These are phyloP conservation scores for Danionella dracula DNA, from an alignment of 2,797 vertebrate species.

Conservation along the genomic window DNA sequence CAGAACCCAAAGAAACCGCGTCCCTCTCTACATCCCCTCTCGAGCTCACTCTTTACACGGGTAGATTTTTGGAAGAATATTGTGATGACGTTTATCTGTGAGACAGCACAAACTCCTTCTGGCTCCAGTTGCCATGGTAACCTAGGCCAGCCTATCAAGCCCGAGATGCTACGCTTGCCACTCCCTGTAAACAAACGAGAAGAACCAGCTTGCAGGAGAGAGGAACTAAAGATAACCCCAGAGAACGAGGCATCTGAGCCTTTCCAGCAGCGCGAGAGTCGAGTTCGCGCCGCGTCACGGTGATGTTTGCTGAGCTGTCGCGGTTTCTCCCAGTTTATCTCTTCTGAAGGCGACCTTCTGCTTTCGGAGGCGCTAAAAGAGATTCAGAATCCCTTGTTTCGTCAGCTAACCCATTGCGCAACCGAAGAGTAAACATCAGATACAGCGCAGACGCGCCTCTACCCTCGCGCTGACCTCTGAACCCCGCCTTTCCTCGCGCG, in stretches of 20 bases:
- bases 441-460: not conserved
- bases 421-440: slow-evolving; percentile 2
- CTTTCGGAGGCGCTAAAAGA: no score
- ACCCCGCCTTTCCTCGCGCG: not conserved
- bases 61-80: not conserved
- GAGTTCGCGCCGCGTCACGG: not conserved
- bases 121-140: slow-evolving; percentile 47
- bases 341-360: no score
- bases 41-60: no score
- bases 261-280: not conserved
- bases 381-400: not conserved
- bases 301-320: not conserved
- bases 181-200: slow-evolving; percentile 12
- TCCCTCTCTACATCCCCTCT: not conserved
- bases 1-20: no score
- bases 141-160: slow-evolving; percentile 28
- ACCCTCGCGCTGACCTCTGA: not conserved
- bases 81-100: not conserved
- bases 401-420: slow-evolving; percentile 5
- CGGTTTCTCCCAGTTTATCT: no score
- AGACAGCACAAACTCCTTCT: not conserved
- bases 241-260: not conserved
- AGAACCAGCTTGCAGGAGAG: no score
- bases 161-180: slow-evolving; percentile 13
- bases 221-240: no score